Base-by-base conservation (phyloP, 2,113 vertebrate species). In the Danio rerio region DNA sequence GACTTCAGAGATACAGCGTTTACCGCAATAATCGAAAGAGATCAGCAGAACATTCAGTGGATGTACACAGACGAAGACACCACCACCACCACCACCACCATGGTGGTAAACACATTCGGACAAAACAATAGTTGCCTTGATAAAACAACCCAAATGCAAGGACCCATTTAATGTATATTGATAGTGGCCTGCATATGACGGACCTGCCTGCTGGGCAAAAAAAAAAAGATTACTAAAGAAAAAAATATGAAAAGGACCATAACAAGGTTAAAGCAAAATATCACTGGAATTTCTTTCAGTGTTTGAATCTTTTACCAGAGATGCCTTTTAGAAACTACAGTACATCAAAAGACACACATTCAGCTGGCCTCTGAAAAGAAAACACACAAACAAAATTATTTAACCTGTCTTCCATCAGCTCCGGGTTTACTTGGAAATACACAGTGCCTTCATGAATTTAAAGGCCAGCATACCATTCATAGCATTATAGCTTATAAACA, bases 1-100 rank as follows among this genome's bases (percentile, higher is more conserved):
- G 94, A 92, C 95, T 95, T 86, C 92, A 94, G 86, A 93, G 95
- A 88, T 96, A 92, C 90, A 93, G 92, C 90, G 90, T 95, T 91
- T 86, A 95, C 94, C 94, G 94, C 90, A 89, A 94, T 92, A 81
- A 95, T 91, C 74, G 94, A 92, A 88, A 93, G 92, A 88, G 93
- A 81, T 94, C 94, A 0, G 85, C 94, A 85, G 95, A 96, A 52
- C 93, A 93, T 52, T 85, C 92, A 0, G 88, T 92, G 40, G 78
- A 72, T 58, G 18, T 10, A 5, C 78, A 13, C 16, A 31, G 31
- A 31, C 93, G 90, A 85, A 94, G 95, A 69, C 94, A 93, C 43
- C 93, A 93, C 43, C 93, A 95, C 83, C 94, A 93, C 43, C 93
- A 93, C 43, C 93, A 95, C 83, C 94, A 88, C 88, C 96, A 95